Evolutionary conservation across 1,140 invertebrate species (phyloP).

Genomic region (Solenopsis invicta): DNA sequence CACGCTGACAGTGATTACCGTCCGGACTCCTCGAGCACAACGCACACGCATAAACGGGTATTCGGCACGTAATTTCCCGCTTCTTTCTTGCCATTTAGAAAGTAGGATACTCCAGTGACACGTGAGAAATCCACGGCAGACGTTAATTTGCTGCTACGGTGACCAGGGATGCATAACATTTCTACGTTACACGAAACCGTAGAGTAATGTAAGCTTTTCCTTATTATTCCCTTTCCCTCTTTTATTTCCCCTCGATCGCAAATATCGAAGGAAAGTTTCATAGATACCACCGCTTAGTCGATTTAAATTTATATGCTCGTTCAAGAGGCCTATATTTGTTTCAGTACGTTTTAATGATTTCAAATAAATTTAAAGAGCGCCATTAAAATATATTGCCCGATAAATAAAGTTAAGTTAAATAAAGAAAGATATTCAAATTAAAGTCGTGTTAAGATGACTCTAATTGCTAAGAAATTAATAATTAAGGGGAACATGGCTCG

Average conservation of each 20-base stretch:
- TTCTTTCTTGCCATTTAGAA: slow-evolving; percentile 35
- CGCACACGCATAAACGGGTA: too few species aligned
- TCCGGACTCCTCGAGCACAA: not conserved
- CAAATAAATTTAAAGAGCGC: too few species aligned
- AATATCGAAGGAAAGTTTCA: not conserved
- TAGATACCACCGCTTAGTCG: not conserved
- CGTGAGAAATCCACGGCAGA: slow-evolving; percentile 23
- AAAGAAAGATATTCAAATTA: not conserved
- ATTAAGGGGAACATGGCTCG: not conserved
- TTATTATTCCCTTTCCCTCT: not conserved
- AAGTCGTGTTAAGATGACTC: not conserved
- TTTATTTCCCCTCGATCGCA: not conserved
- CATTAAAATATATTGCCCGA: not conserved
- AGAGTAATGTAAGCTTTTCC: not conserved
- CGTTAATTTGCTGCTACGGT: slow-evolving; percentile 20
- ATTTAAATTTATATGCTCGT: not conserved
- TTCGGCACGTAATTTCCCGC: slow-evolving; percentile 1
- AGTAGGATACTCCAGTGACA: slow-evolving; percentile 37
- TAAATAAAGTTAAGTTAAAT: not conserved
- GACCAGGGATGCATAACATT: slow-evolving; percentile 24
- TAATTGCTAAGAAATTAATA: slow-evolving; percentile 2
- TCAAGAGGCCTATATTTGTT: not conserved
- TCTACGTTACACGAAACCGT: not conserved
- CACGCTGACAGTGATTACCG: not conserved
- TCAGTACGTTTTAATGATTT: not conserved